Conservation (phyloP, 2,797 vertebrate species). For the Eulemur mongoz region DNA sequence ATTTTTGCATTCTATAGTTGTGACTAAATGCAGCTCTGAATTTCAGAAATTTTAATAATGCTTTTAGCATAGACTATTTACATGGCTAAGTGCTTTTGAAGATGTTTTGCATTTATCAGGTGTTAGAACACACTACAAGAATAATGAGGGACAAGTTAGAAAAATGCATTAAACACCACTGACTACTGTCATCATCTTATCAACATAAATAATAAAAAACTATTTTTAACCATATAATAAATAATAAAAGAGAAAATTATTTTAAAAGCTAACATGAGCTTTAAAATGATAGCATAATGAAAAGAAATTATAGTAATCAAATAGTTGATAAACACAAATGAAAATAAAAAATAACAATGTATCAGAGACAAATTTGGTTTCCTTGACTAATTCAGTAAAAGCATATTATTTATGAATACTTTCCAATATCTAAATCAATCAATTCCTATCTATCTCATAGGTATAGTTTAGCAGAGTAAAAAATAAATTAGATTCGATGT, state of each 20-base stretch:
- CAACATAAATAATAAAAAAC: slow-evolving; percentile 26
- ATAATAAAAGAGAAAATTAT: slow-evolving; percentile 48
- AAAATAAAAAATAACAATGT: background rate
- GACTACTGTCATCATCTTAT: slow-evolving; percentile 50
- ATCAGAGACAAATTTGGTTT: background rate
- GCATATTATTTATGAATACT: background rate
- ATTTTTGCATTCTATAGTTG: slow-evolving; percentile 44
- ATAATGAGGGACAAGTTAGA: slow-evolving; percentile 51
- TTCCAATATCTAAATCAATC: background rate
- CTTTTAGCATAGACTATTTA: slow-evolving; percentile 68
- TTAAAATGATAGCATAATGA: slow-evolving; percentile 33
- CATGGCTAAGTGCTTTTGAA: slow-evolving; percentile 64
- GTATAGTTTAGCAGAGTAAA: background rate
- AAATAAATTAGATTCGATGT: background rate
- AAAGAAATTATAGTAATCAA: slow-evolving; percentile 63
- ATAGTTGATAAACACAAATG: background rate
- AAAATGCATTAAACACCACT: slow-evolving; percentile 48
- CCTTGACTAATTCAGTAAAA: background rate
- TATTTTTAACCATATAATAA: slow-evolving; percentile 56
- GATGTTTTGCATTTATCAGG: slow-evolving; percentile 60
- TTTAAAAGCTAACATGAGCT: slow-evolving; percentile 58
- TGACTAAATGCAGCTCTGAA: slow-evolving; percentile 47
- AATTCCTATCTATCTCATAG: background rate
- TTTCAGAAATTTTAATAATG: slow-evolving; percentile 64
- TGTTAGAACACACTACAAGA: slow-evolving; percentile 52